phyloP scores from a whole-genome alignment of 2,888 invertebrate species.

The Pachydiplax longipennis region DNA sequence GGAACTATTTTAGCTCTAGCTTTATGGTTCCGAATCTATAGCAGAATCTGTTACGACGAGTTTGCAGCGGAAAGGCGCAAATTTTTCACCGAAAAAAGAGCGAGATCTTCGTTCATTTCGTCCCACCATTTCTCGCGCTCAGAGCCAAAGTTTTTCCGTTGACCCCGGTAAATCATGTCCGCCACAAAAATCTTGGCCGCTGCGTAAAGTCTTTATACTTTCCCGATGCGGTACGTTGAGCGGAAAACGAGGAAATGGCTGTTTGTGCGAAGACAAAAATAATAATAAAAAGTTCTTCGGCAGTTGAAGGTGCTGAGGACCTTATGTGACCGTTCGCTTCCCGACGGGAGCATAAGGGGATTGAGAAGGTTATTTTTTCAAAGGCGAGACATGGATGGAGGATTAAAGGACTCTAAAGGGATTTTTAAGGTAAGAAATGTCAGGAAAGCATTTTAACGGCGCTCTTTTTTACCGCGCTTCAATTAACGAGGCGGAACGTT shows the following conservation, averaged over 20 bases:
- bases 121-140: background rate
- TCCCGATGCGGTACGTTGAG: background rate
- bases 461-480: background rate
- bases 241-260: background rate
- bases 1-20: too few relatives aligned
- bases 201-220: background rate
- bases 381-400: background rate
- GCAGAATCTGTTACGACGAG: too few relatives aligned
- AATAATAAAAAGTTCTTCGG: background rate
- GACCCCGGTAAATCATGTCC: background rate
- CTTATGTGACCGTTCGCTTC: background rate
- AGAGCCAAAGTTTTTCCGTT: background rate
- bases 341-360: background rate
- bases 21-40: too few relatives aligned
- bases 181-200: background rate
- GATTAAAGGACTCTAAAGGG: background rate
- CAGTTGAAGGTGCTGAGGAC: background rate
- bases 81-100: background rate
- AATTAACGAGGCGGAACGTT: background rate
- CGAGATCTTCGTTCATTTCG: background rate
- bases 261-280: background rate
- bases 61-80: background rate
- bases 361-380: background rate
- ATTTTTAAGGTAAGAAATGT: background rate
- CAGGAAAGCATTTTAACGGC: background rate